Evolutionary conservation across 1,140 invertebrate species (phyloP).

Genomic region (Lithobius niger): DNA sequence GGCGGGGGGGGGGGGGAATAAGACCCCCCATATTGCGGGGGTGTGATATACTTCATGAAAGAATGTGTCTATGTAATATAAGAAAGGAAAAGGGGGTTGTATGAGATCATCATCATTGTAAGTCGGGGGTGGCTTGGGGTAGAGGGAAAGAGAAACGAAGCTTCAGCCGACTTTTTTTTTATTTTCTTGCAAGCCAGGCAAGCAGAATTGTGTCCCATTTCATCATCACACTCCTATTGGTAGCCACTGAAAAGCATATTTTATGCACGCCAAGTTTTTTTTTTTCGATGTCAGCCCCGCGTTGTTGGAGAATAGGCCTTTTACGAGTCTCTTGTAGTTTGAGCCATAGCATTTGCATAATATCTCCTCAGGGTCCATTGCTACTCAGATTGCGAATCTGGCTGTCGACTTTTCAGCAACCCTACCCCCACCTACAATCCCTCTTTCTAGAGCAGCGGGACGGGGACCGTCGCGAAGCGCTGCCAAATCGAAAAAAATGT

Average conservation of each 20-base stretch:
- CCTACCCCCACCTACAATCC: no score
- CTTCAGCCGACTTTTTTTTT: not conserved
- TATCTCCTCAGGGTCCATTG: not conserved
- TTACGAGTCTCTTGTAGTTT: not conserved
- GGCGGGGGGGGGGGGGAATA: no score
- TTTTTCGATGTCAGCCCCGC: not conserved
- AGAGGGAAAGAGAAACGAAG: not conserved
- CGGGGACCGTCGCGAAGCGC: no score
- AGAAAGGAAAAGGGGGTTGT: no score
- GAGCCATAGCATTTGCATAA: not conserved
- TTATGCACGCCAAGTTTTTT: not conserved
- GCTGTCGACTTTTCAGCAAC: no score
- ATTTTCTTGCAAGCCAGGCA: not conserved
- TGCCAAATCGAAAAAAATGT: no score
- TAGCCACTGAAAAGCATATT: not conserved
- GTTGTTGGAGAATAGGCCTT: not conserved
- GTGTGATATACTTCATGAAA: no score
- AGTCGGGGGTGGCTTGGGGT: no score
- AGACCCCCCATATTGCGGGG: no score
- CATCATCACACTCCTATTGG: not conserved
- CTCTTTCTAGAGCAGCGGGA: no score
- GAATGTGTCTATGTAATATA: no score
- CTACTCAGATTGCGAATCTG: not conserved
- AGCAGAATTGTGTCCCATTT: not conserved
- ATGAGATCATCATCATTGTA: no score